Evolutionary conservation across 2,888 invertebrate species (phyloP).

Genomic region (Sphaerophoria taeniata): DNA sequence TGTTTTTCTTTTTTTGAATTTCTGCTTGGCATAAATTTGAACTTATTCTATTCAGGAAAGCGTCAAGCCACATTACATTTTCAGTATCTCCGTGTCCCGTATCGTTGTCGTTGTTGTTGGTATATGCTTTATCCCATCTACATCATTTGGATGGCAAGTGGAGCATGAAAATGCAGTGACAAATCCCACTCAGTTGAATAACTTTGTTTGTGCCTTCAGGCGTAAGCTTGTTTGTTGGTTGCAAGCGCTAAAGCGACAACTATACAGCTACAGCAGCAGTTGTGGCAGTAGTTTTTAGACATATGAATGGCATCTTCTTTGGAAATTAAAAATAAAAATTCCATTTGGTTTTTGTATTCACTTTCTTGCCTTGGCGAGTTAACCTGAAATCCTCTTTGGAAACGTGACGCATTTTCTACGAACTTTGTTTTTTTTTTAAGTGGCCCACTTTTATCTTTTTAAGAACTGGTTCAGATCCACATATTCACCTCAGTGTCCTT

Average conservation of each 20-base stretch:
- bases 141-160: conserved; percentile 73
- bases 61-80: conserved; percentile 64
- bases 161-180: conserved; percentile 74
- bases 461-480: background rate
- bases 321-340: conserved; percentile 68
- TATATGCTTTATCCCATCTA: conserved; percentile 32
- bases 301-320: conserved; percentile 63
- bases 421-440: conserved; percentile 35
- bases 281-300: background rate
- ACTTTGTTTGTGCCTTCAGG: conserved; percentile 66
- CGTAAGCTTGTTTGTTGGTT: conserved; percentile 60
- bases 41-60: conserved; percentile 64
- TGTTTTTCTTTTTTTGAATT: background rate
- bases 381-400: background rate
- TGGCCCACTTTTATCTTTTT: conserved; percentile 45
- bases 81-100: conserved; percentile 15
- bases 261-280: conserved; percentile 6
- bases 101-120: background rate
- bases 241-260: background rate
- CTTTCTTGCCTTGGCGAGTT: background rate
- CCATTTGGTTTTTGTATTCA: background rate
- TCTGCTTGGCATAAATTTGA: conserved; percentile 63
- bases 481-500: background rate
- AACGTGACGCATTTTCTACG: conserved; percentile 67
- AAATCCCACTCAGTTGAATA: conserved; percentile 73